Percentiles rank a stretch among this genome's conserved stretches.
Evolutionary conservation across 1,140 invertebrate genomes (phyloP).

Genomic region (Parapsyche elsis): DNA sequence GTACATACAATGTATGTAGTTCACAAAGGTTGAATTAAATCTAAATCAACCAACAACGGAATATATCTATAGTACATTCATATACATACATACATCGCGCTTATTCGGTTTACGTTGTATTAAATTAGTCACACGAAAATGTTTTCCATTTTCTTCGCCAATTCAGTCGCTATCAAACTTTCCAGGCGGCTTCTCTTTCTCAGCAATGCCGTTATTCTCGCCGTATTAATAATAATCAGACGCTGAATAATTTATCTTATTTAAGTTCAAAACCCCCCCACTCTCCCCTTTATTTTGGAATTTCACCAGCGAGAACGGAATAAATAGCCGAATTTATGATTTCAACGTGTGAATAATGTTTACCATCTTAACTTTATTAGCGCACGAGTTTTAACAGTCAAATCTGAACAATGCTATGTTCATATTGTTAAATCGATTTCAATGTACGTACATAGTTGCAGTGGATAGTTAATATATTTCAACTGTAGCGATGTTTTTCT

Average conservation of each 20-base stretch:
- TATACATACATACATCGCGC: background rate
- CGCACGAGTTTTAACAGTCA: background rate
- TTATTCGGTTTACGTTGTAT: background rate
- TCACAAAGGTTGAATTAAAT: too few relatives aligned
- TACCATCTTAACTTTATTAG: constrained; percentile 25
- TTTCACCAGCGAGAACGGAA: background rate
- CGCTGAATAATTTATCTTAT: constrained; percentile 39
- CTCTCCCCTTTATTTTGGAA: background rate
- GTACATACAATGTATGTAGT: background rate
- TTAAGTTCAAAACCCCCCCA: constrained; percentile 19
- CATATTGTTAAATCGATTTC: too few relatives aligned
- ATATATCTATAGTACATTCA: background rate
- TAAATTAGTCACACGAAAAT: background rate
- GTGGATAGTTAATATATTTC: too few relatives aligned
- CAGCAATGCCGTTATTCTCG: background rate
- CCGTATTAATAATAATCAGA: constrained; percentile 31
- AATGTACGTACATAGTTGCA: too few relatives aligned
- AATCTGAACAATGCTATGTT: too few relatives aligned
- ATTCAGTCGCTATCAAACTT: background rate
- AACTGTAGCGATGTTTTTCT: too few relatives aligned
- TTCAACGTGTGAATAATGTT: constrained; percentile 22
- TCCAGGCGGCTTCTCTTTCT: background rate
- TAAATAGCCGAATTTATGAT: constrained; percentile 31
- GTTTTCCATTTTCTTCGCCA: constrained; percentile 13
- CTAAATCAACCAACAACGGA: too few relatives aligned